Conservation (phyloP, 2,888 invertebrate genomes). For the Lamellibrachia satsuma region DNA sequence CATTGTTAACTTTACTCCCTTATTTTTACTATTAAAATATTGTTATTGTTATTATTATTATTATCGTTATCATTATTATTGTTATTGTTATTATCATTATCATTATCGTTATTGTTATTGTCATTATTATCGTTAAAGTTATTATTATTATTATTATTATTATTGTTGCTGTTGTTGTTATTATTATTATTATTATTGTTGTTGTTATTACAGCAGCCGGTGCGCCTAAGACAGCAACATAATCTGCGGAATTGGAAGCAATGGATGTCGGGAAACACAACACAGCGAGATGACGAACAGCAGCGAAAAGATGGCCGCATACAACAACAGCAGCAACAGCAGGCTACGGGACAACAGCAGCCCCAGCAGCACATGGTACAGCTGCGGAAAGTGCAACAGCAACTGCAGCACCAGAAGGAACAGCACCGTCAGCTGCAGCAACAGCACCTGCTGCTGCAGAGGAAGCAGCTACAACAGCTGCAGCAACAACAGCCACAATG, state of each 20-base stretch:
- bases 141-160: background rate
- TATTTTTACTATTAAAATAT: background rate
- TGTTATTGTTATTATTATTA: conserved; percentile 18
- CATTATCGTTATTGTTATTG: background rate
- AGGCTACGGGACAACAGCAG: background rate
- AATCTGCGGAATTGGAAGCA: too few species aligned
- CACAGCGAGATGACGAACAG: too few species aligned
- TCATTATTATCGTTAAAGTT: background rate
- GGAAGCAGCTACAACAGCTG: background rate
- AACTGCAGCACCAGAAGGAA: background rate
- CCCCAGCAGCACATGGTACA: background rate
- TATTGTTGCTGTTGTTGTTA: background rate
- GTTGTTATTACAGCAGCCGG: background rate
- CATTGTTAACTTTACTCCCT: too few species aligned
- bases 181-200: background rate
- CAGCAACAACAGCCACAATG: background rate
- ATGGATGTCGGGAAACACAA: too few species aligned
- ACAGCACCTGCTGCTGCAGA: background rate
- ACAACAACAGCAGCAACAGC: too few species aligned
- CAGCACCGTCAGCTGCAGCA: background rate
- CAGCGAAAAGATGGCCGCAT: too few species aligned
- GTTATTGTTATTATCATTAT: background rate
- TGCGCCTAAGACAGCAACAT: background rate
- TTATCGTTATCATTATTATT: background rate
- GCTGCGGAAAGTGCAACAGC: background rate